Evolutionary conservation across 2,888 invertebrate genomes (phyloP), one percentile per base, ranked within the genome.

Genomic region (Ophion obscuratus): DNA sequence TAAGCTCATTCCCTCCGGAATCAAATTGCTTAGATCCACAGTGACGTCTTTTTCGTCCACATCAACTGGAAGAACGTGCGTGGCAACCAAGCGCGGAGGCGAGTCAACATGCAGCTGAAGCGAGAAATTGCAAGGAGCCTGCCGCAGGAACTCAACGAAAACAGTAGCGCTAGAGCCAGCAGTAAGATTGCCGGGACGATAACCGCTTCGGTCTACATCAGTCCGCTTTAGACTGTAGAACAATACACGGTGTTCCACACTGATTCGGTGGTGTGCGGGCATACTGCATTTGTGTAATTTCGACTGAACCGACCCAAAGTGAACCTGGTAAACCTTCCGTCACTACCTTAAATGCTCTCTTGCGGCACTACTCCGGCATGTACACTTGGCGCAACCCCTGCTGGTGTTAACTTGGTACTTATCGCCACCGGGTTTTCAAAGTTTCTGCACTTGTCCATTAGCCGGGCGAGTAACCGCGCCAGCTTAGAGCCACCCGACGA

Each of bases 71-170:
- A 64, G 73, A 80, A 67, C 66, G 70, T n/a, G 59, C 75, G 53
- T 68, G 62, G 81, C 20, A 80, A 74, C 73, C 73, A 74, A 47
- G 53, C 53, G 74, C 73, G 75, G 27, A 66, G 59, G 73, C 67
- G 75, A 87, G 81, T 75, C 78, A 87, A 83, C 81, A 59, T 62
- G 20, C 62, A 78, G 44, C 61, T 44, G 73, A 24, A 20, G 20
- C 47, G 44, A 71, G 62, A 71, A 44, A 80, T 24, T 74, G 62
- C 80, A 61, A 68, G 64, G 73, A 84, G 86, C 86, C 80, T 84
- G 80, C 67, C 71, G 71, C 81, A 87, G 87, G 83, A 86, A 86
- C 82, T 62, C 81, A 82, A 88, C 86, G 86, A 87, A 88, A 88
- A 86, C 70, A 81, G 66, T 36, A 68, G 24, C 44, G 71, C 62